Evolutionary conservation across 2,888 invertebrate genomes (phyloP), one percentile per base, ranked within the genome.

Genomic region (Acanthosepion esculentum): DNA sequence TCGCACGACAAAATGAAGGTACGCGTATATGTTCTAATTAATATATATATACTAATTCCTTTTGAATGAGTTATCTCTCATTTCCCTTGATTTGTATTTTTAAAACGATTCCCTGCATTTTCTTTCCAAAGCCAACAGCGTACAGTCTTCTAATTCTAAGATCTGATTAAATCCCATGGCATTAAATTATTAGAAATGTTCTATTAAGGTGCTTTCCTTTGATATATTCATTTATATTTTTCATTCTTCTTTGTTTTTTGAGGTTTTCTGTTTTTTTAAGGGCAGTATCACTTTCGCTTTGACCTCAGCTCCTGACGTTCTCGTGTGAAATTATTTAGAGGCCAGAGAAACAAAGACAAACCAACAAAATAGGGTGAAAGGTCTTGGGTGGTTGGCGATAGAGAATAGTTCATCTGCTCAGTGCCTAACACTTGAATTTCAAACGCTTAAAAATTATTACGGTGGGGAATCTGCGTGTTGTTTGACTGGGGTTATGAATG

Each of bases 141-240:
- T 41, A 41, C 41, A 41, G 41, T 41, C 41, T 41, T 41, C 3
- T 41, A 41, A 41, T 41, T 41, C 41, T 41, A 41, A 50, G 10
- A 50, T 26, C 26, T 26, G 29, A 64, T 64, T 64, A 26, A 64
- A 64, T 26, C 8, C 23, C 29, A 64, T 23, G 7, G 7, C 26
- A 64, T 26, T 5, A 64, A 64, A 64, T 41, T 41, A 41, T 41
- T 41, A 41, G 41, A 41, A 64, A 33, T 78, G 3, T 33, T 78
- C 15, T 78, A 3, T 1, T n/a, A 7, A n/a, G n/a, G 15, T n/a
- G 0, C 4, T 15, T 1, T 15, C 15, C 33, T 29, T n/a, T n/a
- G 15, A 15, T 12, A 29, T 7, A 15, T 0, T n/a, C 12, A 10
- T 12, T 78, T 18, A 4, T n/a, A n/a, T 15, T n/a, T 78, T 8